Base-by-base conservation (phyloP, 1,140 invertebrate species). In the Drosophila cardini region DNA sequence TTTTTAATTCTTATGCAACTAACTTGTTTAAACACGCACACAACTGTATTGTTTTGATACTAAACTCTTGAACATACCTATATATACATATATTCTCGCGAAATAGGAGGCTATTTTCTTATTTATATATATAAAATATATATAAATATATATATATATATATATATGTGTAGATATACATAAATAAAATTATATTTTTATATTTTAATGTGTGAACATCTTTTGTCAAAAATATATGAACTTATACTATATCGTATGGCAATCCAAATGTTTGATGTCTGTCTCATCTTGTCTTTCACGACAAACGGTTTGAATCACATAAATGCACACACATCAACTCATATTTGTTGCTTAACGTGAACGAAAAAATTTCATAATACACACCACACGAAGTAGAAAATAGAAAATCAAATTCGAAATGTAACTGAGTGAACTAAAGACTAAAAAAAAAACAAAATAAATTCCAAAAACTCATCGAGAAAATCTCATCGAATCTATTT, bases 281-380 rank as follows among this genome's bases (percentile, higher is more conserved):
- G 72, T 73, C 52, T 79, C 16, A 52, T 60, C 48, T 56, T 79
- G 83, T 74, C 68, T 76, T 62, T 76, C 76, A 57, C 58, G 45
- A 48, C 55, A 76, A 71, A 38, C 62, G 65, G 72, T 82, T 76
- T 71, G 4, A 38, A 52, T 46, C n/a, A 57, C 13, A 13, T 6
- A 50, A n/a, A 48, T 46, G 2, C 15, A 43, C 18, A 2, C 18
- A 48, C 10, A 48, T 26, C 21, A 46, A 26, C 10, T 10, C 16
- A 46, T 1, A 30, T 34, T 63, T 21, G 16, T 36, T 10, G 8
- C 43, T 56, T 55, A 32, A 38, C 26, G 15, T 34, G 11, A 42
- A 21, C 6, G 16, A 55, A 42, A 34, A 43, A 38, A 30, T 13
- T 21, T 21, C 36, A 34, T 10, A 10, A 26, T 32, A 34, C 16